phyloP scores from a whole-genome alignment of 2,113 vertebrate genomes.

The Cettia cetti region DNA sequence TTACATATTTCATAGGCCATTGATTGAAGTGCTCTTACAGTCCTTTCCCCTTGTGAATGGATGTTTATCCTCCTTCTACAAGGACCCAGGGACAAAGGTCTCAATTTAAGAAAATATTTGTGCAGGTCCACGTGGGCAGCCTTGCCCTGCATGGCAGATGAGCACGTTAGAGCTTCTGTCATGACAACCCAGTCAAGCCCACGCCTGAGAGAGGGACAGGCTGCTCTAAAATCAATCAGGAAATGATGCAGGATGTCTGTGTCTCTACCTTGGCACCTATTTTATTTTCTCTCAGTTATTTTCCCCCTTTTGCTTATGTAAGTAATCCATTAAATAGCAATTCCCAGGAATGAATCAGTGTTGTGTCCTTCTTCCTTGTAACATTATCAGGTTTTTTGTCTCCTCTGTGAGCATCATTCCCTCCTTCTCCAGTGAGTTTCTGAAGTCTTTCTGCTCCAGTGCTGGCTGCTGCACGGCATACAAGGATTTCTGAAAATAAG shows the following conservation, averaged over 20 bases:
- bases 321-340: neutral
- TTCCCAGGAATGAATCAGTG: neutral
- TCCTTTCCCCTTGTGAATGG: neutral
- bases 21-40: conserved; percentile 19
- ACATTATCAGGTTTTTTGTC: neutral
- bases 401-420: neutral
- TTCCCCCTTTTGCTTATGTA: neutral
- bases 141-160: neutral
- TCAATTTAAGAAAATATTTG: neutral
- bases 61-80: conserved; percentile 1
- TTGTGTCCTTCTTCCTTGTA: neutral
- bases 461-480: neutral
- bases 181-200: neutral
- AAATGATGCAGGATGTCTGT: neutral
- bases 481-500: neutral
- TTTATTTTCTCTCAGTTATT: neutral
- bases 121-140: neutral
- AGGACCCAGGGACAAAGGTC: neutral
- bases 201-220: neutral
- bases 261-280: neutral
- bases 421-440: neutral
- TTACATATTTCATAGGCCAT: conserved; percentile 3
- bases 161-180: neutral
- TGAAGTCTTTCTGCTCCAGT: neutral
- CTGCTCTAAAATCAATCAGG: neutral